A percentile compares a stretch with the other conserved stretches of the same genome.
Evolutionary conservation across 2,888 invertebrate genomes (phyloP).

Genomic region (Parascotia fuliginaria): DNA sequence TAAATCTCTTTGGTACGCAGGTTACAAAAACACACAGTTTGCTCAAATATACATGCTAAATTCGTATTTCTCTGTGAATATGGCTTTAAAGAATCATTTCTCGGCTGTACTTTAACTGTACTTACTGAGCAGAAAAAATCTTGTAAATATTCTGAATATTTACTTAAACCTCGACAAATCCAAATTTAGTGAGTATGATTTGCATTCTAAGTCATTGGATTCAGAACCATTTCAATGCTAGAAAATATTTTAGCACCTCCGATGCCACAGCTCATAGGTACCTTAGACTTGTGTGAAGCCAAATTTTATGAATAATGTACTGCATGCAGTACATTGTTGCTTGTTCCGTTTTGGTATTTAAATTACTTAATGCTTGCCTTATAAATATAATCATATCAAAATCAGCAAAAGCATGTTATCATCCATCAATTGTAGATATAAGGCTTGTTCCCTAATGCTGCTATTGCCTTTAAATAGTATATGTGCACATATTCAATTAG

Average conservation of each 20-base stretch:
- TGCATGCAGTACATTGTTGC: conserved; percentile 36
- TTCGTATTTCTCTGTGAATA: conserved; percentile 2
- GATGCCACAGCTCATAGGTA: conserved; percentile 40
- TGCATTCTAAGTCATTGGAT: conserved; percentile 18
- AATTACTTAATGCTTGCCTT: neutral
- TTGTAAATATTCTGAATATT: conserved; percentile 24
- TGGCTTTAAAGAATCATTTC: conserved; percentile 14
- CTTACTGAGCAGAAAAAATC: conserved; percentile 9
- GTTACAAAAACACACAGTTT: neutral
- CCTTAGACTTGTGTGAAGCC: conserved; percentile 47
- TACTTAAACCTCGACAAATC: conserved; percentile 15
- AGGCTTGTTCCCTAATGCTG: no score
- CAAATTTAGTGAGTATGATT: conserved; percentile 23
- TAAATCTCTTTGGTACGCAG: neutral
- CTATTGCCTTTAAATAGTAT: no score
- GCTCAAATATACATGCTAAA: neutral
- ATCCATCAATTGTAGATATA: no score
- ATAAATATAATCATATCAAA: neutral
- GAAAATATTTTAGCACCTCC: conserved; percentile 56
- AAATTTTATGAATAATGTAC: conserved; percentile 67
- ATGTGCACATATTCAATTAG: no score
- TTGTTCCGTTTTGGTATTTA: neutral
- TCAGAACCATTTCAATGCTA: conserved; percentile 27
- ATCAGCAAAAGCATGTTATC: neutral
- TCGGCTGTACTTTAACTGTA: neutral